Conservation (phyloP, 2,888 invertebrate genomes). For the Zygothrica quintamaculata region DNA sequence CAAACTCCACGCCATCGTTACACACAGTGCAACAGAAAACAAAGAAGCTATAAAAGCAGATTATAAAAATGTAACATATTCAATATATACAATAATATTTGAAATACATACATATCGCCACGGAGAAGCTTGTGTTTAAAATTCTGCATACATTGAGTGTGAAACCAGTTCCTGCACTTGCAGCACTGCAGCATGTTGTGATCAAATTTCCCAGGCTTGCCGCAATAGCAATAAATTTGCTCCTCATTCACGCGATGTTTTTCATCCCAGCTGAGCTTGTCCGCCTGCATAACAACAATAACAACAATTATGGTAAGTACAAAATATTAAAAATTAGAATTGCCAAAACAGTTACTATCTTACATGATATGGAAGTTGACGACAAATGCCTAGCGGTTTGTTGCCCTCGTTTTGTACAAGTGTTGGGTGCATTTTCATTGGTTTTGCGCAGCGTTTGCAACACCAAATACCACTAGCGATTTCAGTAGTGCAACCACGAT, state of each 20-base stretch:
- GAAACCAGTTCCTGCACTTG: conserved; percentile 96
- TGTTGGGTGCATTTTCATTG: conserved; percentile 77
- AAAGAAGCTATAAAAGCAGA: conserved; percentile 88
- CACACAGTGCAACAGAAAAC: conserved; percentile 95
- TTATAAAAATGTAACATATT: neutral
- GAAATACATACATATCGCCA: conserved; percentile 91
- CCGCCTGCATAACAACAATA: conserved; percentile 87
- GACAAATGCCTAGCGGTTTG: conserved; percentile 60
- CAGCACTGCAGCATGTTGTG: conserved; percentile 96
- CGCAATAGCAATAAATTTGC: conserved; percentile 95
- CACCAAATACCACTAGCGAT: conserved; percentile 83
- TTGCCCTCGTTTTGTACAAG: conserved; percentile 34
- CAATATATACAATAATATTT: neutral
- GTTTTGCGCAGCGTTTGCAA: conserved; percentile 82
- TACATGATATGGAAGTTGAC: conserved; percentile 89
- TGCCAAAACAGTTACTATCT: conserved; percentile 75
- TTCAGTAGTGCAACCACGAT: conserved; percentile 89
- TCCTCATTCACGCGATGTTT: conserved; percentile 89
- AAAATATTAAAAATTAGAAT: neutral
- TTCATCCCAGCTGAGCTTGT: conserved; percentile 89
- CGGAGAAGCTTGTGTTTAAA: conserved; percentile 92
- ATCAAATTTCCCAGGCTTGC: conserved; percentile 94
- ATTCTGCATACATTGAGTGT: conserved; percentile 94
- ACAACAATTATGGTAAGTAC: conserved; percentile 1
- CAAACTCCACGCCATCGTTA: conserved; percentile 93